Conservation (phyloP, 2,888 invertebrate genomes). For the Cabera pusaria region DNA sequence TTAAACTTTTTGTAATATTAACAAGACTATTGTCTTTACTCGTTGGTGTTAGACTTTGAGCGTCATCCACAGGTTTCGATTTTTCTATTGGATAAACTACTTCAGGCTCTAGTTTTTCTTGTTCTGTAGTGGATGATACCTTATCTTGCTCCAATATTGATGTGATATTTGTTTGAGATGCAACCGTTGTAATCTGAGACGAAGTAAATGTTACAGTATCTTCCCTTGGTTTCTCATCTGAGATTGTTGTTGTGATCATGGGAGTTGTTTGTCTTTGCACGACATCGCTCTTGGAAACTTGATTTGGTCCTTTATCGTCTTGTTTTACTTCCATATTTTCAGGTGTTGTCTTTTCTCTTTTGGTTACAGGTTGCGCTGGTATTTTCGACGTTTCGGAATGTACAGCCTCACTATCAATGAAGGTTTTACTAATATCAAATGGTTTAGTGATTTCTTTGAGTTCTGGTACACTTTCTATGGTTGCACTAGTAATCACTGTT, state of each 20-base stretch:
- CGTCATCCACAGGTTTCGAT: background rate
- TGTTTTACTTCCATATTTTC: slow-evolving; percentile 1
- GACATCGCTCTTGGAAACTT: background rate
- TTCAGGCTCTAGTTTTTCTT: slow-evolving; percentile 1
- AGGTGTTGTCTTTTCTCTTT: slow-evolving; percentile 5
- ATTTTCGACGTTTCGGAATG: slow-evolving; percentile 38
- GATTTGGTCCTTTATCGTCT: background rate
- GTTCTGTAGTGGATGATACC: background rate
- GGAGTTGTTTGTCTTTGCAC: no score
- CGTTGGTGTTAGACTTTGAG: slow-evolving; percentile 7
- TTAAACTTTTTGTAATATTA: slow-evolving; percentile 35
- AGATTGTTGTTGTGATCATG: background rate
- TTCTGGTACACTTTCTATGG: background rate
- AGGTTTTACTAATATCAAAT: slow-evolving; percentile 39
- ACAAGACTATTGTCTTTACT: slow-evolving; percentile 26
- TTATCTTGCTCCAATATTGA: background rate
- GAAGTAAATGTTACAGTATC: no score
- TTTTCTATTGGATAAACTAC: background rate
- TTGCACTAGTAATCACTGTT: slow-evolving; percentile 1
- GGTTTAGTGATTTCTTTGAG: slow-evolving; percentile 31
- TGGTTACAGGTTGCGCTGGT: slow-evolving; percentile 19
- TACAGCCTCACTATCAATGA: slow-evolving; percentile 48
- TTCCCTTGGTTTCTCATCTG: background rate
- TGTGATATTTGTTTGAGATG: background rate
- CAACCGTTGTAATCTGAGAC: no score